These are phyloP conservation scores for Nineta flava DNA, from an alignment of 2,888 invertebrate species.

Conservation along the genomic window DNA sequence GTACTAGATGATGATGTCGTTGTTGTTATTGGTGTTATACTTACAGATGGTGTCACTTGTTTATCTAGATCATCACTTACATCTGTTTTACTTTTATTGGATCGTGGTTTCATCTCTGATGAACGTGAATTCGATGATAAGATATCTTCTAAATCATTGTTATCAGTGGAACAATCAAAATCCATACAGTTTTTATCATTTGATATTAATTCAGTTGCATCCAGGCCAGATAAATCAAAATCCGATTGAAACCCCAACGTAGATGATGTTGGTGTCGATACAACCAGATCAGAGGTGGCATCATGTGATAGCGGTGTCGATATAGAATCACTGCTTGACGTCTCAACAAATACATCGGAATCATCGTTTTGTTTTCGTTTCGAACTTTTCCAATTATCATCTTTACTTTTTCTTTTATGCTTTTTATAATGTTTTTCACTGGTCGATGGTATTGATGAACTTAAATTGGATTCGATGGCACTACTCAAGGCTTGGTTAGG, in stretches of 20 bases:
- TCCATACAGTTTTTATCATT: constrained; percentile 33
- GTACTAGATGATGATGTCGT: constrained; percentile 28
- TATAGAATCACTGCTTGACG: constrained; percentile 42
- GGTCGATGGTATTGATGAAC: constrained; percentile 15
- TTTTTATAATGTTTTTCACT: constrained; percentile 35
- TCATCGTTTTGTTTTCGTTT: constrained; percentile 41
- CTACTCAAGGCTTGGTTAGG: constrained; percentile 17
- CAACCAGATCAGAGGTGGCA: constrained; percentile 28
- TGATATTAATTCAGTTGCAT: constrained; percentile 37
- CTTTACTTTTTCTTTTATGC: constrained; percentile 43
- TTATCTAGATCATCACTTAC: constrained; percentile 36
- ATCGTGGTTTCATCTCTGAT: constrained; percentile 32
- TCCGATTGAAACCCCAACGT: constrained; percentile 43
- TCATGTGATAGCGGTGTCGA: constrained; percentile 35
- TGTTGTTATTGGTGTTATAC: constrained; percentile 39
- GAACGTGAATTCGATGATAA: constrained; percentile 13
- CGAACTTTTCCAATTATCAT: constrained; percentile 42
- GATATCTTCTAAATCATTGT: constrained; percentile 41
- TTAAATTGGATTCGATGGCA: constrained; percentile 21
- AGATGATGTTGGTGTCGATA: constrained; percentile 33
- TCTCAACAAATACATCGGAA: constrained; percentile 40
- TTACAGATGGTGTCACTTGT: constrained; percentile 42
- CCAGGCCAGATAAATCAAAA: constrained; percentile 44
- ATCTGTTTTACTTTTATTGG: constrained; percentile 31
- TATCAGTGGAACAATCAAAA: constrained; percentile 41